phyloP scores from a whole-genome alignment of 2,888 invertebrate genomes.

The Synergus gifuensis region DNA sequence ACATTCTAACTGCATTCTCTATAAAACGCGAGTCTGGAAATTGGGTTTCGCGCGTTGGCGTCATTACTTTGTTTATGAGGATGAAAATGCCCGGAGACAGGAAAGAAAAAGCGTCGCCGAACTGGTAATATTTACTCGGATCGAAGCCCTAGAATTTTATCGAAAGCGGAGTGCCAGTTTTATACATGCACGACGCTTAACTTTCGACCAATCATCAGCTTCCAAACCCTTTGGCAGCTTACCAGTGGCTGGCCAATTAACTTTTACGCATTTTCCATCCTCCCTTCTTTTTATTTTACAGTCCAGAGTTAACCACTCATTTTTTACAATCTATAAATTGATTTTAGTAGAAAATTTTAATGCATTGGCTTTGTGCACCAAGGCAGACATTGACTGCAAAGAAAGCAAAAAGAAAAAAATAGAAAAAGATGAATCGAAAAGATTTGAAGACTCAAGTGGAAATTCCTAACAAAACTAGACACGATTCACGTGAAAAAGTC shows the following conservation, averaged over 20 bases:
- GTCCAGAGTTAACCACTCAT: not conserved
- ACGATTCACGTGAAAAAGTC: not conserved
- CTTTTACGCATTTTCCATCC: slow-evolving; percentile 37
- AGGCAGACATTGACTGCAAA: no score
- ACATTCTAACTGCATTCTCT: slow-evolving; percentile 44
- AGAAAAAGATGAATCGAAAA: not conserved
- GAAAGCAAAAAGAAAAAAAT: not conserved
- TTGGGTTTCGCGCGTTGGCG: slow-evolving; percentile 47
- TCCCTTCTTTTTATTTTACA: slow-evolving; percentile 10
- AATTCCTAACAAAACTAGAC: not conserved
- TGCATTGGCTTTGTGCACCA: not conserved
- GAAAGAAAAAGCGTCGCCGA: slow-evolving; percentile 63
- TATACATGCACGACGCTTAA: slow-evolving; percentile 62
- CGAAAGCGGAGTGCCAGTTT: slow-evolving; percentile 47
- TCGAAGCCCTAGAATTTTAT: slow-evolving; percentile 49
- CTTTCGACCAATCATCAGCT: slow-evolving; percentile 59
- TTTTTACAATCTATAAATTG: not conserved
- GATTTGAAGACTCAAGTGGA: not conserved
- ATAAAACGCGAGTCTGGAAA: slow-evolving; percentile 37
- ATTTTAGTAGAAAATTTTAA: not conserved
- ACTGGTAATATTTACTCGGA: slow-evolving; percentile 64
- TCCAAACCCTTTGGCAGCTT: slow-evolving; percentile 58
- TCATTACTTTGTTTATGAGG: slow-evolving; percentile 74
- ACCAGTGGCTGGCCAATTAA: slow-evolving; percentile 57
- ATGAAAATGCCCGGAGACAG: slow-evolving; percentile 67